Conservation (phyloP, 2,888 invertebrate species). For the Cosmia trapezina region DNA sequence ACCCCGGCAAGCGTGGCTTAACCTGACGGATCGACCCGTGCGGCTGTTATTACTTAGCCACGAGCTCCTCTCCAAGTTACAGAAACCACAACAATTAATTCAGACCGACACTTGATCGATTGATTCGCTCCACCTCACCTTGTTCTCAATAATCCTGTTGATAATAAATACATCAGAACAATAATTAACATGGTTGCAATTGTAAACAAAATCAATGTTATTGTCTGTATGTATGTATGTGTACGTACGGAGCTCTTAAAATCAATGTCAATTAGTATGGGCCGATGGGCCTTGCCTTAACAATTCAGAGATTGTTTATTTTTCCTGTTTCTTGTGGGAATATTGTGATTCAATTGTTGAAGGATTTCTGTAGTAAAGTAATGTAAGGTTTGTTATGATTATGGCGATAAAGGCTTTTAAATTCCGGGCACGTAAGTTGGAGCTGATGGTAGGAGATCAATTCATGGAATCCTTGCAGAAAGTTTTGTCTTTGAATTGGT, state of each 20-base stretch:
- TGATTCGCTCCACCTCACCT: constrained; percentile 32
- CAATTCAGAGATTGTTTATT: constrained; percentile 34
- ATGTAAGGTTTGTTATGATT: constrained; percentile 14
- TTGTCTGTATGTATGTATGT: constrained; percentile 9
- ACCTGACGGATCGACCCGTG: no score
- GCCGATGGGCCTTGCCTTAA: constrained; percentile 29
- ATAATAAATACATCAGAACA: constrained; percentile 39
- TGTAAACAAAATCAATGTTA: constrained; percentile 43
- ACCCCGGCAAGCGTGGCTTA: no score
- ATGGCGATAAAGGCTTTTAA: constrained; percentile 1
- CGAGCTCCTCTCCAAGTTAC: no score
- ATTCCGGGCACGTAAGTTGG: constrained; percentile 6
- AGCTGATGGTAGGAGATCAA: constrained; percentile 14
- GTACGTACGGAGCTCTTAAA: constrained; percentile 25
- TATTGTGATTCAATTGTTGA: constrained; percentile 36
- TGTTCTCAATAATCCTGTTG: constrained; percentile 37
- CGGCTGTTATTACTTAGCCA: no score
- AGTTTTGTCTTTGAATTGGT: not conserved
- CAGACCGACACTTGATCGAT: not conserved
- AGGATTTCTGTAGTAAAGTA: constrained; percentile 35
- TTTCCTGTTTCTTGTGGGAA: constrained; percentile 51
- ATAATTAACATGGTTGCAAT: constrained; percentile 23
- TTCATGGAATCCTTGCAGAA: not conserved
- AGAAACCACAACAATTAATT: not conserved
- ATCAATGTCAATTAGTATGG: constrained; percentile 53